Percentiles rank a stretch among this genome's conserved stretches.
These are phyloP conservation scores for Nymphicus hollandicus DNA, from an alignment of 2,113 vertebrate genomes.

Conservation along the genomic window DNA sequence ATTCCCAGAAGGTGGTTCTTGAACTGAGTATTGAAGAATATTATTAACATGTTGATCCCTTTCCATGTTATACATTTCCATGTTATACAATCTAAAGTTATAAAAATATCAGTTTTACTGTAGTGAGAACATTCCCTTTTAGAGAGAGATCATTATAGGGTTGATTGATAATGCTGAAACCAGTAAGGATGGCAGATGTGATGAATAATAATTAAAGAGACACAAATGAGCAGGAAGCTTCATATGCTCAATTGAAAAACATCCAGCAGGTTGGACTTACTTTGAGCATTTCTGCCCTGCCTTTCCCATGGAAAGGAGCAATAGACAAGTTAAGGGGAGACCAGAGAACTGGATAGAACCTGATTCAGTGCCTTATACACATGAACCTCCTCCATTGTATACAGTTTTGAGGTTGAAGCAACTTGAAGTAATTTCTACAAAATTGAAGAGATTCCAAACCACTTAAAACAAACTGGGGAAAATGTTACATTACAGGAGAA, in stretches of 20 bases:
- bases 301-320: neutral
- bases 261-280: neutral
- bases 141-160: neutral
- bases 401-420: neutral
- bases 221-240: neutral
- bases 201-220: neutral
- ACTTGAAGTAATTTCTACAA: neutral
- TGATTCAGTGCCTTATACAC: neutral
- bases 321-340: neutral
- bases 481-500: neutral
- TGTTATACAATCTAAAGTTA: neutral
- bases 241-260: neutral
- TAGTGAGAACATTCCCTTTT: neutral
- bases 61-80: neutral
- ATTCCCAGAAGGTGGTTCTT: neutral
- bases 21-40: neutral
- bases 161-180: neutral
- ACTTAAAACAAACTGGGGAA: neutral
- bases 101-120: neutral
- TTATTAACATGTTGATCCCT: neutral
- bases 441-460: neutral
- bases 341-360: neutral
- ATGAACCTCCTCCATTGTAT: neutral
- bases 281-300: neutral
- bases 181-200: neutral